phyloP scores from a whole-genome alignment of 2,888 invertebrate genomes.

The Chrysina gloriosa region DNA sequence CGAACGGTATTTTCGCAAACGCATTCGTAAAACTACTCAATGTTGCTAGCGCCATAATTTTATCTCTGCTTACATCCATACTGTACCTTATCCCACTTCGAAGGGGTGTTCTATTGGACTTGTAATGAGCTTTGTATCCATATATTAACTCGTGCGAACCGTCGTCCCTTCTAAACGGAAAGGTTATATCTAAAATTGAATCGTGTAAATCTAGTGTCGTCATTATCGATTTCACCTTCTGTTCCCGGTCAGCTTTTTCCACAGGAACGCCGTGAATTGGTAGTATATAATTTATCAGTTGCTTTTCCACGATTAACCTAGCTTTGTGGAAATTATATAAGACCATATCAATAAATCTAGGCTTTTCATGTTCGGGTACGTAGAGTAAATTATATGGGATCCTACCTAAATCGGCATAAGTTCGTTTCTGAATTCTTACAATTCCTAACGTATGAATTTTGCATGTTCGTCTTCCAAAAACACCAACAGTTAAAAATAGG shows the following conservation, averaged over 20 bases:
- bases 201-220: conserved; percentile 75
- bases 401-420: conserved; percentile 27
- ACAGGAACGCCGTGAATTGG: conserved; percentile 56
- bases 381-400: conserved; percentile 35
- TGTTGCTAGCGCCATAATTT: conserved; percentile 83
- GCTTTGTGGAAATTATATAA: conserved; percentile 77
- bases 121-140: conserved; percentile 80
- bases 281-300: conserved; percentile 67
- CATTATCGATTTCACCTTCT: conserved; percentile 75
- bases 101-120: conserved; percentile 75
- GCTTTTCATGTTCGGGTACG: conserved; percentile 57
- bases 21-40: conserved; percentile 89
- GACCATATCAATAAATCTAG: conserved; percentile 73
- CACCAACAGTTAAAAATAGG: neutral
- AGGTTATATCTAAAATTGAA: conserved; percentile 74
- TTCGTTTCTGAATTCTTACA: neutral
- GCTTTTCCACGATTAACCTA: conserved; percentile 67
- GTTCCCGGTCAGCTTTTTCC: conserved; percentile 70
- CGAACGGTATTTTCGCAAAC: conserved; percentile 84
- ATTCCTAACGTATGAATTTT: neutral
- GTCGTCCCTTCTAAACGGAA: conserved; percentile 77
- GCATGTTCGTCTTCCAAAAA: neutral
- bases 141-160: conserved; percentile 78
- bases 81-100: conserved; percentile 58
- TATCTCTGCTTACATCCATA: conserved; percentile 72